These are phyloP conservation scores for Amphilophus citrinellus DNA, from an alignment of 2,113 vertebrate species.

Conservation along the genomic window DNA sequence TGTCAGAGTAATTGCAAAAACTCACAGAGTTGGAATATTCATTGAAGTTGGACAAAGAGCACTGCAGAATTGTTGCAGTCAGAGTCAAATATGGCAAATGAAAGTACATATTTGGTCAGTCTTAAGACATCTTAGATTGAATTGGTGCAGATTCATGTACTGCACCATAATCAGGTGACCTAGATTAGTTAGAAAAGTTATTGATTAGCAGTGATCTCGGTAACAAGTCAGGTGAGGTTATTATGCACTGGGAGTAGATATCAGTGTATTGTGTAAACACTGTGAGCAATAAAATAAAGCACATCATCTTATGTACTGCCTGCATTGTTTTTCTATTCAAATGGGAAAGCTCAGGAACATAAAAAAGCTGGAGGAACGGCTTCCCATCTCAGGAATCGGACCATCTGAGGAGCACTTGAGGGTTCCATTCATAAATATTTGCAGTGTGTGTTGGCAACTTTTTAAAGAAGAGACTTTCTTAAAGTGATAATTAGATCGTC, in stretches of 20 bases:
- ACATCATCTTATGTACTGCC: neutral
- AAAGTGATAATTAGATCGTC: neutral
- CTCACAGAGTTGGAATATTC: neutral
- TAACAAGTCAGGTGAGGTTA: neutral
- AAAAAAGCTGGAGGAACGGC: neutral
- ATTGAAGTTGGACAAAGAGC: neutral
- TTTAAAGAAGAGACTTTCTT: neutral
- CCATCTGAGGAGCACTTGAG: neutral
- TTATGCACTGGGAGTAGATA: neutral
- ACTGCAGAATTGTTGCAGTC: neutral
- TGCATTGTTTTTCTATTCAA: neutral
- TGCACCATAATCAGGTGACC: neutral
- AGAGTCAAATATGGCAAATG: neutral
- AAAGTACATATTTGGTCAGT: neutral
- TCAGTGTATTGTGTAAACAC: neutral
- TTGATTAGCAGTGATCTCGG: neutral
- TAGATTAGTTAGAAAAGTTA: neutral
- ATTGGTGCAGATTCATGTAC: neutral
- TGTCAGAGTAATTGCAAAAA: neutral
- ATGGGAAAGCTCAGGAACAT: neutral
- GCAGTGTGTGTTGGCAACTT: neutral
- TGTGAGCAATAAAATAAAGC: neutral
- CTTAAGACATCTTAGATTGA: neutral
- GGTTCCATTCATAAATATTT: neutral
- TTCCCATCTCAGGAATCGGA: neutral